Conservation (phyloP, 2,113 vertebrate species). For the Callaeas wilsoni region DNA sequence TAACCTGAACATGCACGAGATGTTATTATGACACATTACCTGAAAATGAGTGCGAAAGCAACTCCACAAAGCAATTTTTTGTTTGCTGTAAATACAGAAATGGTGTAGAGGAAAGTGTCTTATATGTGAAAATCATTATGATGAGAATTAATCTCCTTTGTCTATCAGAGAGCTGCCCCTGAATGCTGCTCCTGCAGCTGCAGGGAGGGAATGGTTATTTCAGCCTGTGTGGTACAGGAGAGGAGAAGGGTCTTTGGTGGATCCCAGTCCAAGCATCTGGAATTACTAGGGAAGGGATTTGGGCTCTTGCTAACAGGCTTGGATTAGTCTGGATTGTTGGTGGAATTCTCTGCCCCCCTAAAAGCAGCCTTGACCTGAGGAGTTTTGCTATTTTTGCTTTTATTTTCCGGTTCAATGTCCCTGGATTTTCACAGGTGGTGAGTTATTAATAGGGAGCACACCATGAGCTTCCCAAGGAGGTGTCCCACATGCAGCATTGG, state of each 20-base stretch:
- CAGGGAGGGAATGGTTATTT: neutral
- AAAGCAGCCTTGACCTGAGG: neutral
- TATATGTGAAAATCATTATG: neutral
- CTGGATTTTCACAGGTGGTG: neutral
- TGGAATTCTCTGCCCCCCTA: neutral
- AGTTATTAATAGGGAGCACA: neutral
- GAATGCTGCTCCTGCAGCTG: neutral
- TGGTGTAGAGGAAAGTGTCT: neutral
- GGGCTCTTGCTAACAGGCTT: neutral
- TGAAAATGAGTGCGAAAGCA: neutral
- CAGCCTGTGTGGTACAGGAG: neutral
- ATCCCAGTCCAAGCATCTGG: neutral
- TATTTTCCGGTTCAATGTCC: neutral
- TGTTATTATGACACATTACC: neutral
- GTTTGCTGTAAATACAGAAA: neutral
- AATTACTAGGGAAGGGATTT: neutral
- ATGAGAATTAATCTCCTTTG: neutral
- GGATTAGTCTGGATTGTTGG: neutral
- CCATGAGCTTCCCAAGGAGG: neutral
- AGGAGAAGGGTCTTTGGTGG: neutral
- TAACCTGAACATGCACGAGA: neutral
- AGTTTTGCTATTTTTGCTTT: neutral
- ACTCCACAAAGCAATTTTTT: neutral
- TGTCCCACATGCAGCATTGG: neutral
- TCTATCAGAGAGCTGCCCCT: neutral